Evolutionary conservation across 37 sponge, comb jelly and placozoan genomes (phyloP), one percentile per base, ranked within the genome.

Genomic region (Chondrilla cf. caribensis): DNA sequence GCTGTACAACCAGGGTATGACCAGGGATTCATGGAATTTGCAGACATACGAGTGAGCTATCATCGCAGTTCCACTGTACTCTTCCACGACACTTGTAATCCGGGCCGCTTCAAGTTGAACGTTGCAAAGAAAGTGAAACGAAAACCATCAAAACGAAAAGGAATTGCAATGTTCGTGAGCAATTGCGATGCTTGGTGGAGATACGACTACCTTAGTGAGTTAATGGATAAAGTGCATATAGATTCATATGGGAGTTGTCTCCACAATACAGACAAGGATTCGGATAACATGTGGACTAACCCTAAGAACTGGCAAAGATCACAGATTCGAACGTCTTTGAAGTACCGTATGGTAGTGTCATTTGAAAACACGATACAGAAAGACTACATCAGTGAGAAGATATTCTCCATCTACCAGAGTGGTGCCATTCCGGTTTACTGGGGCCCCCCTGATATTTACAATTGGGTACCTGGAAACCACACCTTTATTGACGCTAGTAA

Each of bases 351-450:
- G 76, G 21, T 73, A 8, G n/a, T 73, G n/a, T 25, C 44, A 17
- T 73, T 73, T 73, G 76, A 73, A 6, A 73, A 73, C 76, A 73
- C 41, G 0, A 73, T 73, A n/a, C 43, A 17, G 7, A 4, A 37
- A 17, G 76, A 73, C 21, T 73, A 73, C 43, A 40, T 73, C 3
- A 39, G 41, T 18, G 76, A 73, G 25, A 73, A 73, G 24, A 73
- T 73, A 36, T 39, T 7, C 24, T 0, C 3, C 21, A 11, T 24
- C 24, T 73, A 73, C 41, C 24, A 3, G 25, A 36, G 38, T 43
- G 76, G 76, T n/a, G 76, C 76, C 44, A 73, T 73, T 5, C 76
- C 76, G 8, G 76, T 73, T 21, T 73, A 73, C 76, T 73, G 76
- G 76, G 76, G 76, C 18, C 76, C 76, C 24, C 43, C 76, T 1